Base-by-base conservation (phyloP, 2,888 invertebrate genomes). In the Criorhina ranunculi region DNA sequence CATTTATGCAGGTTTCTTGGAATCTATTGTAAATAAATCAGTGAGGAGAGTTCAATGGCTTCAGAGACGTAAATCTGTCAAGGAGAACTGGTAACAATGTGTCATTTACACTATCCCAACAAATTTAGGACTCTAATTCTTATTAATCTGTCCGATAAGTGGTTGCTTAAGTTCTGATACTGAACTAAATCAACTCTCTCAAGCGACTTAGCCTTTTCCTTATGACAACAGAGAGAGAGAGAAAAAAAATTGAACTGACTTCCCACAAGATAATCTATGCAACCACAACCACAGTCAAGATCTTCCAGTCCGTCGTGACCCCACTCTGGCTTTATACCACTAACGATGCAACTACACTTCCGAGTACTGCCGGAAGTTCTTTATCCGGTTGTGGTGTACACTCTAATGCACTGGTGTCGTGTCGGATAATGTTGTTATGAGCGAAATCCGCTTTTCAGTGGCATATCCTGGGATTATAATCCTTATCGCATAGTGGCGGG, bases 341-440 rank as follows among this genome's bases (percentile, higher is more conserved):
- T 37, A 42, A 69, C 69, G 55, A 69, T 69, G 69, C 69, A 69
- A 44, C 55, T 44, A 46, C 55, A 69, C 69, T 44, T 57, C 55
- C 69, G 57, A 69, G 69, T 35, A 17, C 44, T 44, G 69, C 44
- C 69, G 55, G 69, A 69, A 69, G 55, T 33, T 44, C 33, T 44
- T 17, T 12, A 57, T 69, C 55, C 69, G 44, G 17, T 57, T 57
- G 44, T 44, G 69, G 69, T 69, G 33, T 55, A 44, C 9, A 44
- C 53, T 42, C 8, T 69, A 69, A 69, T 69, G 44, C 69, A 19
- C 55, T 69, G 69, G 33, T 69, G 55, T 57, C 69, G 44, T 44
- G 44, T 55, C 57, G 55, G 33, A 57, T 57, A 69, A 69, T 51
- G 44, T 57, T 69, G 44, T 69, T 69, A 69, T 44, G 69, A 69